Evolutionary conservation across 2,888 invertebrate genomes (phyloP).

Genomic region (Nephrotoma appendiculata): DNA sequence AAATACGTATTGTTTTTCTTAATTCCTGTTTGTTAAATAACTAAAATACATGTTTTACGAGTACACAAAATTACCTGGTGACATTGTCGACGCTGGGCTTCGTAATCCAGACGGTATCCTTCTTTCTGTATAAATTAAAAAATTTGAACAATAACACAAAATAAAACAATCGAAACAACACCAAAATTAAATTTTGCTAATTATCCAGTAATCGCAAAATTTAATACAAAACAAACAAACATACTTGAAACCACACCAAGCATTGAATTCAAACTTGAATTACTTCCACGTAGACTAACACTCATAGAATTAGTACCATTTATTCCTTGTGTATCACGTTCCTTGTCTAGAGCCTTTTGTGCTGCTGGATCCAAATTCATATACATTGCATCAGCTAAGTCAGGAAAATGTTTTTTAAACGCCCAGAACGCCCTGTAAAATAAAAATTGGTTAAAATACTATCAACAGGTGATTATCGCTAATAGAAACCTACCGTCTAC

Average conservation of each 20-base stretch:
- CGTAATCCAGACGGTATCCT: conserved; percentile 19
- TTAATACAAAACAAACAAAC: conserved; percentile 10
- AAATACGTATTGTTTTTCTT: background rate
- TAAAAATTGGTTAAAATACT: conserved; percentile 2
- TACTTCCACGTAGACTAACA: conserved; percentile 21
- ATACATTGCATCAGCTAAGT: conserved; percentile 73
- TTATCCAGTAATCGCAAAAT: conserved; percentile 14
- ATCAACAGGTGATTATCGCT: background rate
- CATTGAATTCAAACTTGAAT: conserved; percentile 21
- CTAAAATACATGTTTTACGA: background rate
- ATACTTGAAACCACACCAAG: conserved; percentile 20
- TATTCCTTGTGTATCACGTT: conserved; percentile 25
- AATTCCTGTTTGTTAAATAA: background rate
- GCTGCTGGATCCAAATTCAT: conserved; percentile 64
- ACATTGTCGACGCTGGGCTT: conserved; percentile 18
- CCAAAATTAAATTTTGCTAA: conserved; percentile 18
- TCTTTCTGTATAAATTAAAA: conserved; percentile 15
- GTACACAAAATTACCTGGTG: conserved; percentile 17
- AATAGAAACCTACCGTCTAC: conserved; percentile 49
- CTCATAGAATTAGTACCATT: conserved; percentile 20
- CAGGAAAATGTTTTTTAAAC: conserved; percentile 80
- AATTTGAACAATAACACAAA: conserved; percentile 1
- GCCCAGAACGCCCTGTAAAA: conserved; percentile 69
- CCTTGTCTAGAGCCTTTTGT: conserved; percentile 43
- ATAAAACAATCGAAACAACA: background rate